phyloP scores from a whole-genome alignment of 2,797 vertebrate species.

The Delichon dasypus region DNA sequence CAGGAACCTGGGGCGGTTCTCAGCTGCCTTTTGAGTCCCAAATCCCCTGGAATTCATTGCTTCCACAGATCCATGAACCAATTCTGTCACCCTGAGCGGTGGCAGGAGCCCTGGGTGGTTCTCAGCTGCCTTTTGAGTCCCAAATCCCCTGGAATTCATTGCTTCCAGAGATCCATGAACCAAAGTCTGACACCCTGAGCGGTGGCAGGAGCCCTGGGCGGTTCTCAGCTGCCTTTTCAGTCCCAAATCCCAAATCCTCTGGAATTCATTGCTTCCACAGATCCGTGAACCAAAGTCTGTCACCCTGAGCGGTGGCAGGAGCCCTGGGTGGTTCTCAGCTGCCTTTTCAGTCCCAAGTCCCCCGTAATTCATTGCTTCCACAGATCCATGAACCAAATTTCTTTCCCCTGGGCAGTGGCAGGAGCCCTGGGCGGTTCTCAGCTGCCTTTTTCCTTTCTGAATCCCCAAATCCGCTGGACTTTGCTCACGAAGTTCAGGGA shows the following conservation, averaged over 20 bases:
- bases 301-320: not conserved
- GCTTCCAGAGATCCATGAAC: too few species aligned
- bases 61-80: too few species aligned
- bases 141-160: not conserved
- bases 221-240: not conserved
- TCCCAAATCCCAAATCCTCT: not conserved
- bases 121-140: not conserved
- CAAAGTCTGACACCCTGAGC: too few species aligned
- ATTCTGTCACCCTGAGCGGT: too few species aligned
- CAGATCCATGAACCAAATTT: too few species aligned
- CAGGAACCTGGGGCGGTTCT: too few species aligned
- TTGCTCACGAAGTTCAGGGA: not conserved
- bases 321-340: not conserved
- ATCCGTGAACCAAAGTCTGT: too few species aligned
- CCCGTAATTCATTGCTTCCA: too few species aligned
- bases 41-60: too few species aligned
- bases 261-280: too few species aligned
- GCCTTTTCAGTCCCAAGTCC: not conserved
- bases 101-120: not conserved
- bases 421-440: too few species aligned
- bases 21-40: not conserved
- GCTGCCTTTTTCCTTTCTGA: not conserved
- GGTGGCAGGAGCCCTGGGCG: not conserved
- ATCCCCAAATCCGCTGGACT: not conserved
- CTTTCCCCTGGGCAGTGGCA: too few species aligned